Base-by-base conservation (phyloP, 2,113 vertebrate species). In the Nothobranchius furzeri region DNA sequence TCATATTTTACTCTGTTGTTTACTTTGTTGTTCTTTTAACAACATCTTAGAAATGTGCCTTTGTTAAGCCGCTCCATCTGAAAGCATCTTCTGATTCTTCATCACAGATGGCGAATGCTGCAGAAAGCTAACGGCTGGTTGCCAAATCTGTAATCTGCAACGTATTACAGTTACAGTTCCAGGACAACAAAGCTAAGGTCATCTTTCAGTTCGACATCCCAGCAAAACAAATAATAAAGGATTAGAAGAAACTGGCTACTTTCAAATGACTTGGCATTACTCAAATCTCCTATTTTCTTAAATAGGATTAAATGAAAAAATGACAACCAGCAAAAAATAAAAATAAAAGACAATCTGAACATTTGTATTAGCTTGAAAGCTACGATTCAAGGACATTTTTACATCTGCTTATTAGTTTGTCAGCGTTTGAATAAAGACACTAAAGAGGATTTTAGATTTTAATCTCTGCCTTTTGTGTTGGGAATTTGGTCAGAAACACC, bases 91-190 rank as follows among this genome's bases (percentile, higher is more conserved):
- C 25, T 46, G 58, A 46, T 63, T 63, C 52, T 45, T 36, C 35
- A 12, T 37, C 56, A 45, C 66, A 74, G 65, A 70, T 70, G 70
- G 54, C 48, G 3, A 60, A 56, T 35, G 37, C 48, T 54, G 51
- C 17, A 60, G 51, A 60, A 49, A 54, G 36, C 43, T 30, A 13
- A 50, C 15, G 37, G 48, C 54, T n/a, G 36, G 43, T 68, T 63
- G 67, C 67, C 55, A 65, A 53, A 35, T 59, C n/a, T 52, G 24
- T 64, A 70, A 60, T 60, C 73, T 60, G 67, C 56, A 70, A 65
- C 60, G 61, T 35, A 60, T 35, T 51, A 59, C 36, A 68, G 64
- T 56, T 50, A 56, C 51, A 61, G 53, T 45, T 61, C 64, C 51
- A 74, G 54, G 52, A 68, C 30, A 57, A 36, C 45, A 68, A 69